Conservation (phyloP, 1,140 invertebrate species). For the Drosophila equinoxialis region DNA sequence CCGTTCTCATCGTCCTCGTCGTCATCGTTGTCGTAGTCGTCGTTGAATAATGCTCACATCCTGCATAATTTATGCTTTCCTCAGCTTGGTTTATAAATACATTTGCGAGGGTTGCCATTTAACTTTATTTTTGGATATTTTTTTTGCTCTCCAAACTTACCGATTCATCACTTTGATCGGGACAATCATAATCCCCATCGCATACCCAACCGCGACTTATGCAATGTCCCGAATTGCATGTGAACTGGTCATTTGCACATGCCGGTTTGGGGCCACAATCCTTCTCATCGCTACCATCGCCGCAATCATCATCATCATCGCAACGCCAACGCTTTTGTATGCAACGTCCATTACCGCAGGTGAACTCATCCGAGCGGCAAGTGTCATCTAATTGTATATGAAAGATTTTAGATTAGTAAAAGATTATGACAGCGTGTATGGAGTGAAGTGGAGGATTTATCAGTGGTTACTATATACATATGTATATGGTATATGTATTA, state of each 20-base stretch:
- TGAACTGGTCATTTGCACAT: slow-evolving; percentile 87
- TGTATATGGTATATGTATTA: slow-evolving; percentile 10
- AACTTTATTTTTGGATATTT: background rate
- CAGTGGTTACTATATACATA: slow-evolving; percentile 30
- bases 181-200: slow-evolving; percentile 93
- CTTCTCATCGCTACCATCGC: slow-evolving; percentile 91
- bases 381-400: slow-evolving; percentile 87
- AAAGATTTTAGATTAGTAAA: slow-evolving; percentile 22
- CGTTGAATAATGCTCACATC: slow-evolving; percentile 72
- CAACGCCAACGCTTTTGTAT: slow-evolving; percentile 94
- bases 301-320: slow-evolving; percentile 94
- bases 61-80: slow-evolving; percentile 75
- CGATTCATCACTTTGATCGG: slow-evolving; percentile 90
- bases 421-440: background rate
- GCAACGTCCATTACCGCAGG: slow-evolving; percentile 94
- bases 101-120: slow-evolving; percentile 34
- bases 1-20: slow-evolving; percentile 21
- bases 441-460: slow-evolving; percentile 34
- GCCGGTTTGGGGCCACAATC: slow-evolving; percentile 88
- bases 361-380: slow-evolving; percentile 94
- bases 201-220: slow-evolving; percentile 90
- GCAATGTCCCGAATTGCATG: slow-evolving; percentile 87
- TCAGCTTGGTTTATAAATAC: slow-evolving; percentile 41
- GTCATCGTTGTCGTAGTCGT: slow-evolving; percentile 30
- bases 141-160: slow-evolving; percentile 82